Percentiles rank a stretch among this genome's conserved stretches.
Conservation (phyloP, 2,797 vertebrate genomes). For the Erpetoichthys calabaricus region DNA sequence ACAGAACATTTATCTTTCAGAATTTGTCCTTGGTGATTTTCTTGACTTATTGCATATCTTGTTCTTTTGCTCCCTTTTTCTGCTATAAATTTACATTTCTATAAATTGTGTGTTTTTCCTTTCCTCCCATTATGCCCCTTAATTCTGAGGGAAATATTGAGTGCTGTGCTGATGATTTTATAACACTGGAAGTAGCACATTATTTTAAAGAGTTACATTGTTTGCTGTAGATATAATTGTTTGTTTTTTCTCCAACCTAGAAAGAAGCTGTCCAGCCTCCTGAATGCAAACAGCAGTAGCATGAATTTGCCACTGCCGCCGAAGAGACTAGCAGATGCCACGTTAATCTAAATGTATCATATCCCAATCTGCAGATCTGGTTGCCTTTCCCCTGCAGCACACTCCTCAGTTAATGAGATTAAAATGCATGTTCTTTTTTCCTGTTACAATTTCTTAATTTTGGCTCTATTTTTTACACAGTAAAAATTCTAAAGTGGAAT, state of each 20-base stretch:
- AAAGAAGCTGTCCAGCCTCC: conserved; percentile 80
- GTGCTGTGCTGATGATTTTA: no score
- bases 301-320: conserved; percentile 39
- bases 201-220: no score
- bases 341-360: conserved; percentile 32
- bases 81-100: no score
- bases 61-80: no score
- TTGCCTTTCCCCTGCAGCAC: conserved; percentile 43
- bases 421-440: conserved; percentile 64
- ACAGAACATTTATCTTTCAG: no score
- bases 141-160: no score
- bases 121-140: no score
- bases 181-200: no score
- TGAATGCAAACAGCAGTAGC: conserved; percentile 96
- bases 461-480: conserved; percentile 48
- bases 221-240: conserved; percentile 6
- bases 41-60: no score
- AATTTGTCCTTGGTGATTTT: no score
- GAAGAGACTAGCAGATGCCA: conserved; percentile 37
- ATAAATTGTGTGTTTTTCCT: neutral
- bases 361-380: conserved; percentile 38
- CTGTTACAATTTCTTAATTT: conserved; percentile 11
- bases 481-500: conserved; percentile 1
- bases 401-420: conserved; percentile 54
- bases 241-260: conserved; percentile 37